A percentile compares a stretch with the other conserved stretches of the same genome.
phyloP scores from a whole-genome alignment of 2,888 invertebrate genomes.

The Apodemia mormo region DNA sequence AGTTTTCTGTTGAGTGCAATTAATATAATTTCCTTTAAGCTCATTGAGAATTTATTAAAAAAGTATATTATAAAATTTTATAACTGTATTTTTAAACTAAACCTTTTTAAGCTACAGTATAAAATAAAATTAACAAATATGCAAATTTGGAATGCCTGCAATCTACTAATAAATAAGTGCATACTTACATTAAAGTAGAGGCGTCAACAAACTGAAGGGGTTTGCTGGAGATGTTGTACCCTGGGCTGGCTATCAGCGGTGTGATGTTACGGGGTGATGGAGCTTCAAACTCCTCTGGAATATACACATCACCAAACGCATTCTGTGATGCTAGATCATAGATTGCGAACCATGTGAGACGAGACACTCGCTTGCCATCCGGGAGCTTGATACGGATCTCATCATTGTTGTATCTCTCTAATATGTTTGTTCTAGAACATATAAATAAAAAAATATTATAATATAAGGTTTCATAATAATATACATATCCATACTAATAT shows the following conservation, averaged over 20 bases:
- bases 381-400: constrained; percentile 91
- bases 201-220: constrained; percentile 90
- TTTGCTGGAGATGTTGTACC: constrained; percentile 82
- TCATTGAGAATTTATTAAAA: too few relatives aligned
- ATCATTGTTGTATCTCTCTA: constrained; percentile 92
- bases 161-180: too few relatives aligned
- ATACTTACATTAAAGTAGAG: constrained; percentile 83
- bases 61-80: too few relatives aligned
- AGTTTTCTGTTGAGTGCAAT: too few relatives aligned
- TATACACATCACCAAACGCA: constrained; percentile 93
- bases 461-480: too few relatives aligned
- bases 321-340: constrained; percentile 94
- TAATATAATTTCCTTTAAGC: too few relatives aligned
- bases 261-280: constrained; percentile 85
- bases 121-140: too few relatives aligned
- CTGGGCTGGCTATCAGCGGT: constrained; percentile 55
- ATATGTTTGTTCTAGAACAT: constrained; percentile 87
- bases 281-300: constrained; percentile 95
- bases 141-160: too few relatives aligned
- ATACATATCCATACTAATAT: too few relatives aligned
- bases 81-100: too few relatives aligned
- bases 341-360: constrained; percentile 94
- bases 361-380: constrained; percentile 92
- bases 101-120: too few relatives aligned
- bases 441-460: neutral